A percentile compares a stretch with the other conserved stretches of the same genome.
phyloP scores from a whole-genome alignment of 2,797 vertebrate species.

The Gallinago solitaria region DNA sequence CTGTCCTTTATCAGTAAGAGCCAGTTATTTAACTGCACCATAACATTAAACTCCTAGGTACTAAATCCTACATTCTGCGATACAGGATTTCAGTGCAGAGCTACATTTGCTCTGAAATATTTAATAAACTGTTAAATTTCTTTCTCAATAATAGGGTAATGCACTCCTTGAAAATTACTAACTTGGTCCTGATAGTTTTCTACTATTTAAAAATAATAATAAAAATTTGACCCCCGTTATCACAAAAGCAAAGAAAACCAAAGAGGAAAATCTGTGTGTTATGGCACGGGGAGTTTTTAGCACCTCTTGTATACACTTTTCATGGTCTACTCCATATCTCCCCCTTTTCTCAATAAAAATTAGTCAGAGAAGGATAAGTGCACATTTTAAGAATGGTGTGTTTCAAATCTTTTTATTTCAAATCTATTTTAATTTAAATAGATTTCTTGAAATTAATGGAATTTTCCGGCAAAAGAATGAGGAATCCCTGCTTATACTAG shows the following conservation, averaged over 20 bases:
- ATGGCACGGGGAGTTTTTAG: background rate
- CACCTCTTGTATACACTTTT: background rate
- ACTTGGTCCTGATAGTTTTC: background rate
- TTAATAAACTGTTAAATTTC: background rate
- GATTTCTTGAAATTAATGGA: background rate
- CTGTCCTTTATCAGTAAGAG: background rate
- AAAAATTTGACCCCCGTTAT: background rate
- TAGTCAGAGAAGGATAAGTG: background rate
- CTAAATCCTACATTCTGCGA: background rate
- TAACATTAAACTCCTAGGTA: background rate
- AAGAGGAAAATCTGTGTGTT: background rate
- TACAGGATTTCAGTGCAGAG: background rate
- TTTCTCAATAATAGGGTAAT: background rate
- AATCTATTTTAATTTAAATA: background rate
- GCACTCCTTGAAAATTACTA: background rate
- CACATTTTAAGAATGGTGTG: background rate
- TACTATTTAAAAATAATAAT: background rate
- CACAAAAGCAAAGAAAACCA: background rate
- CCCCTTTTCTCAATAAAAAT: background rate
- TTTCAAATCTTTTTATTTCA: background rate
- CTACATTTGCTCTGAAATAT: background rate
- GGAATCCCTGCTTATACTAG: background rate
- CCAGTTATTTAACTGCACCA: background rate
- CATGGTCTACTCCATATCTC: background rate
- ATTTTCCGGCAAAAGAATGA: background rate